Conservation (phyloP, 2,113 vertebrate genomes). For the Ictalurus furcatus region DNA sequence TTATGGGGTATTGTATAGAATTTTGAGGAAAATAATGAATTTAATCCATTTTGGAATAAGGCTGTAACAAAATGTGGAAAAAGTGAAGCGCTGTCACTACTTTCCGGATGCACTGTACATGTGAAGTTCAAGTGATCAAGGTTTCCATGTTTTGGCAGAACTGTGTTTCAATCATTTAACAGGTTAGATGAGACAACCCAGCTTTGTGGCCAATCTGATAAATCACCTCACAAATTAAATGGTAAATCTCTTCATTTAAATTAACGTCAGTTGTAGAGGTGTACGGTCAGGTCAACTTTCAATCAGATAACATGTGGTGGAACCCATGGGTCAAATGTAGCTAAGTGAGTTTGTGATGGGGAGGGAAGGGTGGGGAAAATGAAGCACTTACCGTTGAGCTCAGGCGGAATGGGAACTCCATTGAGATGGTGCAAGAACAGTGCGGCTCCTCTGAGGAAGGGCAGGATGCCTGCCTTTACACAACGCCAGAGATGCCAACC, state of each 20-base stretch:
- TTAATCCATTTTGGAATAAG: too few species aligned
- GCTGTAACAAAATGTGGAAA: too few species aligned
- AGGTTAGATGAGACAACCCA: background rate
- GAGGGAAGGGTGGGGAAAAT: too few species aligned
- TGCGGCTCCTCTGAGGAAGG: constrained; percentile 88
- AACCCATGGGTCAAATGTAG: background rate
- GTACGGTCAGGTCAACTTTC: background rate
- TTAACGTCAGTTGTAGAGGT: background rate
- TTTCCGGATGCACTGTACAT: too few species aligned
- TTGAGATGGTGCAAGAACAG: constrained; percentile 97
- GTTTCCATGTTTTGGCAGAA: background rate
- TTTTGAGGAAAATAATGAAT: too few species aligned
- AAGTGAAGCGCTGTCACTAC: too few species aligned
- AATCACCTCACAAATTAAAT: background rate
- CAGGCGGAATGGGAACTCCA: constrained; percentile 84
- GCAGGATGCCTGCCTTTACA: constrained; percentile 84
- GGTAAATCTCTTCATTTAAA: background rate
- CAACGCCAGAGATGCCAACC: constrained; percentile 90
- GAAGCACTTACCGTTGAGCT: constrained; percentile 80
- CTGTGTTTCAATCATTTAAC: background rate
- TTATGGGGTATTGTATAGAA: too few species aligned
- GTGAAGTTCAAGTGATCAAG: background rate
- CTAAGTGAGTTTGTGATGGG: background rate
- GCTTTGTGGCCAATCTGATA: background rate
- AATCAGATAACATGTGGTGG: background rate